Evolutionary conservation across 1,140 invertebrate genomes (phyloP).

Genomic region (Drosophila melanica): DNA sequence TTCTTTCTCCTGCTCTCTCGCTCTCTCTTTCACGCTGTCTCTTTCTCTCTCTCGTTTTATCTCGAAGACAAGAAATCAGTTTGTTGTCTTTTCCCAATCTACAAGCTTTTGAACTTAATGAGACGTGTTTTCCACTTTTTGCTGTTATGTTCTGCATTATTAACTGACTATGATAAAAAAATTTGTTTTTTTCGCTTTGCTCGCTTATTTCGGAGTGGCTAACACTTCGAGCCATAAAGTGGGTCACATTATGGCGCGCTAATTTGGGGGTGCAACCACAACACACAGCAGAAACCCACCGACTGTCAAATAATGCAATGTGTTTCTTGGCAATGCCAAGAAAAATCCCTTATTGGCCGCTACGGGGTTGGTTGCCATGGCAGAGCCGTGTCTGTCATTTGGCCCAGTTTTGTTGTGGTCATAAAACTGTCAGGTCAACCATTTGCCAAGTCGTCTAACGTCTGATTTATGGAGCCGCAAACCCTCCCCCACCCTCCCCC

Average conservation of each 20-base stretch:
- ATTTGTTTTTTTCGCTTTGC: too few species aligned
- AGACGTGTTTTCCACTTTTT: too few species aligned
- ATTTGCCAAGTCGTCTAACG: constrained; percentile 59
- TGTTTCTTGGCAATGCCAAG: background rate
- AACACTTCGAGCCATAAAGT: constrained; percentile 1
- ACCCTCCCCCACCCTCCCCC: background rate
- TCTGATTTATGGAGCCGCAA: constrained; percentile 59
- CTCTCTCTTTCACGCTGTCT: too few species aligned
- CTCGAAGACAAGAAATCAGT: too few species aligned
- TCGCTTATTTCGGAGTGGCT: too few species aligned
- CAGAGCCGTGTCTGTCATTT: background rate
- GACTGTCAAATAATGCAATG: background rate
- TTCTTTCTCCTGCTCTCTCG: too few species aligned
- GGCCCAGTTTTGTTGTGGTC: constrained; percentile 58
- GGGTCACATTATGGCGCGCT: constrained; percentile 47
- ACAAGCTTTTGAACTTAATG: too few species aligned
- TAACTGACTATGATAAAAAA: too few species aligned
- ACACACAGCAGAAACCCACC: background rate
- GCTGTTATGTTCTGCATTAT: too few species aligned
- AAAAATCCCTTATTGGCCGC: constrained; percentile 9
- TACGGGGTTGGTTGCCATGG: constrained; percentile 34
- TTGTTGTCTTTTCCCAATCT: too few species aligned
- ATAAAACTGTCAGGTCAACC: constrained; percentile 70
- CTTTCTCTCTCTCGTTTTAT: too few species aligned
- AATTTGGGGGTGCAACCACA: too few species aligned